A percentile compares a stretch with the other conserved stretches of the same genome.
Conservation (phyloP, 2,113 vertebrate species). For the Vulpes vulpes region DNA sequence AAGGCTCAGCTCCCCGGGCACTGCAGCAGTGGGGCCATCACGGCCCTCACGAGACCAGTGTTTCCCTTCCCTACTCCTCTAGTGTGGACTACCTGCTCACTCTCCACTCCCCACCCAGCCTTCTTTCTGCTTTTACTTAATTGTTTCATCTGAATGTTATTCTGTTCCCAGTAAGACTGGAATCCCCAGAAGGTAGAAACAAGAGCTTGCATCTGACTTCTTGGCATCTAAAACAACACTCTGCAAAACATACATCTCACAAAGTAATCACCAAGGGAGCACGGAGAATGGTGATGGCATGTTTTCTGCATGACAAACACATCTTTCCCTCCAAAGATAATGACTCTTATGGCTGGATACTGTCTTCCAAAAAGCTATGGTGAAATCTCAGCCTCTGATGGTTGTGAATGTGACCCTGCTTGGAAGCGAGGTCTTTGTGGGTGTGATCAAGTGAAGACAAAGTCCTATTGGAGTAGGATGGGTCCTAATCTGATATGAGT, state of each 20-base stretch:
- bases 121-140: neutral
- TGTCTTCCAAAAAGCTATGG: accelerated
- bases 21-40: neutral
- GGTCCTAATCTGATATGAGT: neutral
- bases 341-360: accelerated
- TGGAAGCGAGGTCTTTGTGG: neutral
- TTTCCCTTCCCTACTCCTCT: neutral
- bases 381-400: neutral
- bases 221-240: neutral
- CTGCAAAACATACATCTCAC: neutral
- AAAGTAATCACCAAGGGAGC: accelerated
- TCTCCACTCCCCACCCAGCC: accelerated
- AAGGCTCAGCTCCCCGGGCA: neutral
- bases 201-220: too few relatives aligned
- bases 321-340: neutral
- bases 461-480: accelerated
- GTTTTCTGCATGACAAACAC: neutral
- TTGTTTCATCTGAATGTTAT: neutral
- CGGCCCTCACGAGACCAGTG: accelerated
- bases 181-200: neutral
- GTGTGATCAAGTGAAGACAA: neutral
- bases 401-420: neutral
- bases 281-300: accelerated
- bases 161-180: neutral
- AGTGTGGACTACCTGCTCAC: accelerated